Evolutionary conservation across 2,888 invertebrate genomes (phyloP), one percentile per base, ranked within the genome.

Genomic region (Yponomeuta sedellus): DNA sequence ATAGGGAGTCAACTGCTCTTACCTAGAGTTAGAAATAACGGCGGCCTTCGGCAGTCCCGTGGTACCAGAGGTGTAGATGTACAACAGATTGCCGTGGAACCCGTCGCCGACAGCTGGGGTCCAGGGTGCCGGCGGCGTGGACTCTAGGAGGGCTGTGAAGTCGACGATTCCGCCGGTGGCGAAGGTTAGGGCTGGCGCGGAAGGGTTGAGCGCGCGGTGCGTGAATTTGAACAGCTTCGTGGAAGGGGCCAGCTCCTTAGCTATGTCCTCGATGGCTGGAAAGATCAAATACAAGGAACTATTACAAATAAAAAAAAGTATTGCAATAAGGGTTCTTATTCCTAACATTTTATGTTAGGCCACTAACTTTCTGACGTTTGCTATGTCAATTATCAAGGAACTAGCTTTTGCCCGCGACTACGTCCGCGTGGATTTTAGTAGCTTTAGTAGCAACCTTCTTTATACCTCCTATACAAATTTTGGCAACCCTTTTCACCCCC

Each of bases 31-130:
- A 19, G 96, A 97, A 74, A 99, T 98, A 64, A 99, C 97, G 22
- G 99, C 99, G 56, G 99, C 99, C 84, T 99, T 99, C 0, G 99
- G 99, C 69, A 99, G 86, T 10, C 99, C 99, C 1, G 99, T 99
- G 0, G 99, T 99, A 12, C 99, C 99, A 57, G 98, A 99, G 0
- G 99, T 99, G 86, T 98, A 99, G 77, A 99, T 98, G 81, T 98
- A 99, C 66, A 99, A 92, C 22, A 99, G 89, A 77, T 94, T 94
- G 75, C 97, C 97, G 68, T 94, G 93, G 82, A 96, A 95, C 66
- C 93, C 93, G 1, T 93, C 85, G 67, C 92, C 94, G n/a, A 93
- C 91, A 10, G 92, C 89, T 58, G 93, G 79, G 66, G 92, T 80
- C 73, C 95, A 94, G 0, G 92, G 84, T 0, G 92, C 86, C 0